These are phyloP conservation scores for Schizopygopsis pylzovi DNA, from an alignment of 2,797 vertebrate species.

Conservation along the genomic window DNA sequence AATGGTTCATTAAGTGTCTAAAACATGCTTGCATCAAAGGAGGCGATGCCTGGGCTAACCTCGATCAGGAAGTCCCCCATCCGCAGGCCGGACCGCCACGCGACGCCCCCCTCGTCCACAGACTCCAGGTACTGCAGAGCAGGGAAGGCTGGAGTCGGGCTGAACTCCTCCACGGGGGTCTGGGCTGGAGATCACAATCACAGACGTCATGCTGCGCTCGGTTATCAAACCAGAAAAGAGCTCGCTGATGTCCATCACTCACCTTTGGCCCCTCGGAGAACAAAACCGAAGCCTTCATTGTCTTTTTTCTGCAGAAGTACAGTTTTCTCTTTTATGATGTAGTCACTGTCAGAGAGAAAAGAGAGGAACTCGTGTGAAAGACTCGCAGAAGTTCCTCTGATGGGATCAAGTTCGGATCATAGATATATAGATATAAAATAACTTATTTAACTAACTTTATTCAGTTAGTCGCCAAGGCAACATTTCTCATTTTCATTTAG, in stretches of 20 bases:
- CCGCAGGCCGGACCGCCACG: slow-evolving; percentile 90
- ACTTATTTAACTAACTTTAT: background rate
- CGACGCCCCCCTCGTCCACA: slow-evolving; percentile 93
- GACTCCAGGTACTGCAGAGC: slow-evolving; percentile 94
- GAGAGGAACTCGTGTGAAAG: background rate
- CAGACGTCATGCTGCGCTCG: background rate
- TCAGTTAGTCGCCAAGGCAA: background rate
- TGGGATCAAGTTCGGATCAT: background rate
- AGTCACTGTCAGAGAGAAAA: slow-evolving; percentile 80
- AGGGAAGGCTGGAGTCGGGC: slow-evolving; percentile 92
- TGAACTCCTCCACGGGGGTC: slow-evolving; percentile 97
- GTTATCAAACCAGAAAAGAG: slow-evolving; percentile 26
- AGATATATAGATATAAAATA: background rate
- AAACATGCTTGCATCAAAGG: background rate
- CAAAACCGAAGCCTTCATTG: slow-evolving; percentile 95
- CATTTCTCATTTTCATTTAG: background rate
- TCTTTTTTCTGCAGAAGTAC: slow-evolving; percentile 96
- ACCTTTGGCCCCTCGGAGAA: slow-evolving; percentile 95
- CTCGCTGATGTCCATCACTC: slow-evolving; percentile 62
- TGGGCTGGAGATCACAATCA: slow-evolving; percentile 81
- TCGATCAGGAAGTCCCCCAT: slow-evolving; percentile 97
- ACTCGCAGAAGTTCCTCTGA: background rate
- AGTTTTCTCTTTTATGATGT: slow-evolving; percentile 97
- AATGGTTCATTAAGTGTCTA: background rate
- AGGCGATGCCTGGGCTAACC: slow-evolving; percentile 68